phyloP scores from a whole-genome alignment of 1,140 invertebrate genomes.

The Drosophila insularis region DNA sequence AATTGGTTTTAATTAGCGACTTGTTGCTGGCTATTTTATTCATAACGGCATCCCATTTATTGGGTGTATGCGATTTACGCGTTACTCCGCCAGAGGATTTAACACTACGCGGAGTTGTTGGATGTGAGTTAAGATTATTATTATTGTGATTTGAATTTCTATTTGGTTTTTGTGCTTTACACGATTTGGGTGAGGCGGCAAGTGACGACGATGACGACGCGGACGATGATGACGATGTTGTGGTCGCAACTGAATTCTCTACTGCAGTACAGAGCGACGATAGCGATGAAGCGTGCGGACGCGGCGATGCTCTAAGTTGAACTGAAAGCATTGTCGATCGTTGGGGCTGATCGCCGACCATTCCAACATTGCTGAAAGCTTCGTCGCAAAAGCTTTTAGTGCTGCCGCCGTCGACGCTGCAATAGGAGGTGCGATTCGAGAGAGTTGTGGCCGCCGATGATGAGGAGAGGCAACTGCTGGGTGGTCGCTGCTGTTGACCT shows the following conservation, averaged over 20 bases:
- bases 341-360: constrained; percentile 12
- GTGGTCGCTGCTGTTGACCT: constrained; percentile 52
- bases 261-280: constrained; percentile 68
- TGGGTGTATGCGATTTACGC: constrained; percentile 82
- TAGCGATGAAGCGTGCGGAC: constrained; percentile 67
- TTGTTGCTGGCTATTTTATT: constrained; percentile 90
- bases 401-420: constrained; percentile 76
- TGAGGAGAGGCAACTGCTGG: constrained; percentile 64
- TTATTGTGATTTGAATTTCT: constrained; percentile 17
- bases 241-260: constrained; percentile 41
- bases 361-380: constrained; percentile 54
- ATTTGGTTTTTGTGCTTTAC: constrained; percentile 33
- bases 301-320: constrained; percentile 64
- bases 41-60: constrained; percentile 90
- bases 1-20: constrained; percentile 87
- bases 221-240: constrained; percentile 33
- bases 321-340: constrained; percentile 64
- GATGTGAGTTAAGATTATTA: constrained; percentile 9
- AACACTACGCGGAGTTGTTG: constrained; percentile 56
- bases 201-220: constrained; percentile 55
- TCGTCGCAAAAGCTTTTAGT: constrained; percentile 75
- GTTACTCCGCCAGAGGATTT: constrained; percentile 21
- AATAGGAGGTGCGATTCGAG: constrained; percentile 81
- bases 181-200: constrained; percentile 54
- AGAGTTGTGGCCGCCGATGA: constrained; percentile 71